Percentiles rank a stretch among this genome's conserved stretches.
phyloP scores from a whole-genome alignment of 64 coral and sea anemone species.

The Catalaphyllia jardinei region DNA sequence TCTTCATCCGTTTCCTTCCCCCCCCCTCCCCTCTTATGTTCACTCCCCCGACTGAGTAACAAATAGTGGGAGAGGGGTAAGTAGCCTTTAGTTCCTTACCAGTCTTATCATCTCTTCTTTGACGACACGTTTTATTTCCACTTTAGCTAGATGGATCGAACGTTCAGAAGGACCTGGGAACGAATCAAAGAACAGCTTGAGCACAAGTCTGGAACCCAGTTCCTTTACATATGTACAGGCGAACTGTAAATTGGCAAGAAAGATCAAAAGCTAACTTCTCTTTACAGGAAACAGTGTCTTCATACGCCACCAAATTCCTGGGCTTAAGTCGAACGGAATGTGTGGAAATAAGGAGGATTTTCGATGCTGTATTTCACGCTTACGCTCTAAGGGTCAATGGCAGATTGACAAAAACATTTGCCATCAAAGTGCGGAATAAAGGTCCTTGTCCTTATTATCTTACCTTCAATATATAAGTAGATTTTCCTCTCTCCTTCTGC shows the following conservation, averaged over 20 bases:
- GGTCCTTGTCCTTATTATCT: not conserved
- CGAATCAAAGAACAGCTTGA: not conserved
- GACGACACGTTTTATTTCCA: slow-evolving; percentile 92
- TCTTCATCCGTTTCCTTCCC: too few relatives aligned
- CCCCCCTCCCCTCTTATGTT: too few relatives aligned
- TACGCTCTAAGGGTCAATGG: too few relatives aligned
- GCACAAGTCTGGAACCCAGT: not conserved
- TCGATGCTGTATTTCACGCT: slow-evolving; percentile 6
- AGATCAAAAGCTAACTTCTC: not conserved
- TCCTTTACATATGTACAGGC: too few relatives aligned
- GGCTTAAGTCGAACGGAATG: too few relatives aligned
- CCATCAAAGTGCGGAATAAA: too few relatives aligned
- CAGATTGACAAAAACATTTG: too few relatives aligned
- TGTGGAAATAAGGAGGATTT: too few relatives aligned
- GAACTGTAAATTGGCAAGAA: too few relatives aligned
- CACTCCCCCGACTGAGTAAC: too few relatives aligned
- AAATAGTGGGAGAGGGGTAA: not conserved
- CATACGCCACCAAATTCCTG: too few relatives aligned
- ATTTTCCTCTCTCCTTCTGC: slow-evolving; percentile 96
- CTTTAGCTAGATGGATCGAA: slow-evolving; percentile 86
- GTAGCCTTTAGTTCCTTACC: slow-evolving; percentile 36
- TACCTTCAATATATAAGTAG: slow-evolving; percentile 99
- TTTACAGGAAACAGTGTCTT: not conserved
- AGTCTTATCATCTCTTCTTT: slow-evolving; percentile 96
- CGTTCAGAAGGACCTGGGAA: slow-evolving; percentile 91